Evolutionary conservation across 2,888 invertebrate genomes (phyloP).

Genomic region (Apodemia duryi): DNA sequence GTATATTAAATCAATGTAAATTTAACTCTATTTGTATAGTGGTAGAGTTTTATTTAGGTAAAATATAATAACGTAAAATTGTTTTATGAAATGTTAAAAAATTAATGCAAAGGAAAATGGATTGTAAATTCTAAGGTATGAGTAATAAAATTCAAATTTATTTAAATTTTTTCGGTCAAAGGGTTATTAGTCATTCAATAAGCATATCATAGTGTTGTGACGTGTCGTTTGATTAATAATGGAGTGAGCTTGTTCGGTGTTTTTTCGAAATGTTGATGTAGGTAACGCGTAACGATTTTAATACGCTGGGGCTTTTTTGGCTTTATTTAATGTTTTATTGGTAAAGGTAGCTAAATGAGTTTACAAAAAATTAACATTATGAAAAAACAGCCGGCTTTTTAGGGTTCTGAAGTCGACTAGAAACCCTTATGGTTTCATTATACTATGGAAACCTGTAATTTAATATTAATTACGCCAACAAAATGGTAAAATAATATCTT

Average conservation of each 20-base stretch:
- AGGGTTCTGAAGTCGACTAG: too few relatives aligned
- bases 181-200: constrained; percentile 69
- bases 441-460: too few relatives aligned
- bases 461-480: too few relatives aligned
- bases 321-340: too few relatives aligned
- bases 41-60: background rate
- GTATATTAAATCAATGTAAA: background rate
- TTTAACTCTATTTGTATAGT: background rate
- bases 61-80: background rate
- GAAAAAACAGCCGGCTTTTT: too few relatives aligned
- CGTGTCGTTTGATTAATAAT: constrained; percentile 76
- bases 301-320: background rate
- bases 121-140: background rate
- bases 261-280: constrained; percentile 49
- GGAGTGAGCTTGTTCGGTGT: constrained; percentile 63
- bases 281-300: constrained; percentile 59
- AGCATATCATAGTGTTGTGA: constrained; percentile 76
- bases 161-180: constrained; percentile 22
- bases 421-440: too few relatives aligned
- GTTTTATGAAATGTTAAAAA: constrained; percentile 10
- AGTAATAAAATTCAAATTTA: background rate
- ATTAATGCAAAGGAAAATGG: background rate
- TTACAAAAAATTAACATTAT: too few relatives aligned
- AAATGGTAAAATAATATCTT: too few relatives aligned
- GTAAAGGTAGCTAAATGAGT: too few relatives aligned